Conservation (phyloP, 2,113 vertebrate species). For the Oncorhynchus tshawytscha region DNA sequence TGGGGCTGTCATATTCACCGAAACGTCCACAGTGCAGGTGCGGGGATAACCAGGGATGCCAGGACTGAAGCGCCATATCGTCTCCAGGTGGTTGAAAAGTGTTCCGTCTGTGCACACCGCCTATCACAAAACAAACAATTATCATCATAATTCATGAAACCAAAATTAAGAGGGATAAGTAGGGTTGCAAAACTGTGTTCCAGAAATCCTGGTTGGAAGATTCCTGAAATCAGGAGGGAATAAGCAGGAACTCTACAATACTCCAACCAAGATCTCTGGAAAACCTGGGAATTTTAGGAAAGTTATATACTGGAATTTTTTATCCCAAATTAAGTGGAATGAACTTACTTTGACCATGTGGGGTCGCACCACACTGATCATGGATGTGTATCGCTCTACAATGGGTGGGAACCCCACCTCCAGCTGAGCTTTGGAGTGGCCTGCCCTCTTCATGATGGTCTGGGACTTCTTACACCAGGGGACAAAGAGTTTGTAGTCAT, state of each 20-base stretch:
- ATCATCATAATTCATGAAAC: background rate
- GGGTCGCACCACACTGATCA: slow-evolving; percentile 87
- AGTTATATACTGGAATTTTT: no score
- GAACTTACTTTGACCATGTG: slow-evolving; percentile 91
- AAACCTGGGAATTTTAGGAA: background rate
- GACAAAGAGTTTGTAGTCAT: slow-evolving; percentile 92
- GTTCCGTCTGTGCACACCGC: slow-evolving; percentile 90
- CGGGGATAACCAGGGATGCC: slow-evolving; percentile 91
- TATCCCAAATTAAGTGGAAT: background rate
- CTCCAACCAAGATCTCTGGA: no score
- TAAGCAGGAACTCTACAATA: background rate
- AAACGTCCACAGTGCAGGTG: slow-evolving; percentile 94
- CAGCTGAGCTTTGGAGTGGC: slow-evolving; percentile 86
- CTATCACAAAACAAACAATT: slow-evolving; percentile 53
- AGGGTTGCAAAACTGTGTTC: no score
- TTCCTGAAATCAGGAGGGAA: no score
- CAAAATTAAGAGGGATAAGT: no score
- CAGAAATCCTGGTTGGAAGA: no score
- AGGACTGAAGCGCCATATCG: slow-evolving; percentile 92
- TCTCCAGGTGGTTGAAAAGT: slow-evolving; percentile 94
- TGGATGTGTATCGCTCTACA: slow-evolving; percentile 89
- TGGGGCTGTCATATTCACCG: slow-evolving; percentile 73
- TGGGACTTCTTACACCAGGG: slow-evolving; percentile 94
- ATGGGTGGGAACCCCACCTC: slow-evolving; percentile 92
- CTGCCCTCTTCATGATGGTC: slow-evolving; percentile 82